Conservation (phyloP, 2,113 vertebrate genomes). For the Crotalus helleri region DNA sequence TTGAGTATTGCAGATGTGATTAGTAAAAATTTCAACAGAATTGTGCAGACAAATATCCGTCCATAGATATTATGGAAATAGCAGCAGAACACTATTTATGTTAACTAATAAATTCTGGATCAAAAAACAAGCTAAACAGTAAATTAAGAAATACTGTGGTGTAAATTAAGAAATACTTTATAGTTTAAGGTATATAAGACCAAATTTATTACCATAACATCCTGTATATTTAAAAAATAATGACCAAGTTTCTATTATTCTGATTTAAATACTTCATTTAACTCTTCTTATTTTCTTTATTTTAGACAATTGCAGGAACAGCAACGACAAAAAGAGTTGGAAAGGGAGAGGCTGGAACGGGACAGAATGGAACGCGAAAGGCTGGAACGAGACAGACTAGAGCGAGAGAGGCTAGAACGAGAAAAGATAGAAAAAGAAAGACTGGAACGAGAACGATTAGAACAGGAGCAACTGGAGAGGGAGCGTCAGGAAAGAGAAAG, state of each 20-base stretch:
- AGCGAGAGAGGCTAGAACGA: slow-evolving; percentile 75
- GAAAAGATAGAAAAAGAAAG: slow-evolving; percentile 77
- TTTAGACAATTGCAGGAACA: slow-evolving; percentile 92
- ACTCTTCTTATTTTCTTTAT: slow-evolving; percentile 5
- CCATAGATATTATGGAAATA: background rate
- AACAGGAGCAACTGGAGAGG: slow-evolving; percentile 78
- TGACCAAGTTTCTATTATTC: slow-evolving; percentile 8
- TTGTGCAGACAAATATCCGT: background rate
- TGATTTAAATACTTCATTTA: slow-evolving; percentile 23
- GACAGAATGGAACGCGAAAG: slow-evolving; percentile 77
- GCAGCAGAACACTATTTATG: background rate
- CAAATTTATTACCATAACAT: background rate
- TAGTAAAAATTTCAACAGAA: background rate
- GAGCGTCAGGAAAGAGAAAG: slow-evolving; percentile 70
- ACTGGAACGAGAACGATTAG: slow-evolving; percentile 75
- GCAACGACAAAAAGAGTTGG: slow-evolving; percentile 88
- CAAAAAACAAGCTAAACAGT: background rate
- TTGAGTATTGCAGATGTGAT: background rate
- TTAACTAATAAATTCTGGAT: background rate
- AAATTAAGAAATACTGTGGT: background rate
- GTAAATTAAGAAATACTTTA: background rate
- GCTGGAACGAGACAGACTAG: slow-evolving; percentile 77
- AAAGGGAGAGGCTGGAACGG: slow-evolving; percentile 75
- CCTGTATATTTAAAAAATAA: slow-evolving; percentile 26
- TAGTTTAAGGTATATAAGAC: background rate